Base-by-base conservation (phyloP, 2,113 vertebrate species). In the Callopanchax toddi region DNA sequence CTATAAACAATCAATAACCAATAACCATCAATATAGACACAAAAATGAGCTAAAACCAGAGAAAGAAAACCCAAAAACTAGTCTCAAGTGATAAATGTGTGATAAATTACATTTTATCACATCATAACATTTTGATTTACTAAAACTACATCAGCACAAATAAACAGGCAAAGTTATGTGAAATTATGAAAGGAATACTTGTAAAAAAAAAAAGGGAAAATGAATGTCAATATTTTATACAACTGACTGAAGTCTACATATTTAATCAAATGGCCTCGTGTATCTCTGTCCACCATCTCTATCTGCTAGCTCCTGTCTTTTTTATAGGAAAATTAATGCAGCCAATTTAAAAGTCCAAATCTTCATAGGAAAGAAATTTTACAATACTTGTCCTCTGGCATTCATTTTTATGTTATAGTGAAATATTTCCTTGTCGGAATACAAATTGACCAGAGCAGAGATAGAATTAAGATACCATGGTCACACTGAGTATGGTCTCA, bases 301-400 rank as follows among this genome's bases (percentile, higher is more conserved):
- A 74, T 82, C 67, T 26, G 58, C 80, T 76, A 86, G 48, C 53
- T 42, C 12, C 39, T 57, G 53, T 36, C 76, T 39, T 80, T 84
- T 64, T 69, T 66, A 25, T 1, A 18, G 55, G 48, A 4, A 81
- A 81, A 79, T 80, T 46, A 56, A 37, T 11, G 36, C 36, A 37
- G 36, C 36, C 53, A 50, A 79, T 74, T 83, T 50, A 72, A 74
- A 81, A 76, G 58, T 42, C 64, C 64, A 49, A 32, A 58, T 79
- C 66, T 62, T 72, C 59, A 25, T 29, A 53, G 29, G 45, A 50
- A 40, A 65, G 3, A 57, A 22, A 57, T 63, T 48, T 42, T 17
- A 68, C 59, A 18, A 9, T 11, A 51, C n/a, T 26, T 51, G 42
- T 60, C 71, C 51, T 66, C 42, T 53, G 56, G 22, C 51, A 9